Percentiles rank a stretch among this genome's conserved stretches.
These are phyloP conservation scores for Aphelinus atriplicis DNA, from an alignment of 1,140 invertebrate genomes.

Conservation along the genomic window DNA sequence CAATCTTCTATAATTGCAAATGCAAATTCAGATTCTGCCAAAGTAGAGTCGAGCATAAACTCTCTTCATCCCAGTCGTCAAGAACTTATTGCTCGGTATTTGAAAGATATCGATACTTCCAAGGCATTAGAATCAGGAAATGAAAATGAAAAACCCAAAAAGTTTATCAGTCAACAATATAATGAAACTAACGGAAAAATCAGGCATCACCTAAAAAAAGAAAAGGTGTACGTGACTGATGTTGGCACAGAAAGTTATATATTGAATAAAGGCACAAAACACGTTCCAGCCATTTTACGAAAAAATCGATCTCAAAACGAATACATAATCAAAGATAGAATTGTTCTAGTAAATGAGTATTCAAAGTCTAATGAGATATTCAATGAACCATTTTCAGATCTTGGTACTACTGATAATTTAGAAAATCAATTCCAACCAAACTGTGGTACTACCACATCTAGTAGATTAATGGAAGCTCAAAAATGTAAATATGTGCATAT, in stretches of 20 bases:
- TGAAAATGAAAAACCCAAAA: not conserved
- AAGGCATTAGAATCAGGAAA: not conserved
- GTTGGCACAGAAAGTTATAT: slow-evolving; percentile 5
- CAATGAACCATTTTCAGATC: slow-evolving; percentile 13
- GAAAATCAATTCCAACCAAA: slow-evolving; percentile 28
- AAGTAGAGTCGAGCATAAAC: slow-evolving; percentile 18
- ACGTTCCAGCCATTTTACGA: slow-evolving; percentile 36
- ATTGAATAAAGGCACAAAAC: slow-evolving; percentile 26
- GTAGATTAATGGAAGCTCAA: slow-evolving; percentile 33
- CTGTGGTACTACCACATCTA: slow-evolving; percentile 2
- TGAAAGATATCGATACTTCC: slow-evolving; percentile 26
- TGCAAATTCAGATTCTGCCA: slow-evolving; percentile 13
- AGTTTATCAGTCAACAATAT: too few species aligned
- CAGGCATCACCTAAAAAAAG: not conserved
- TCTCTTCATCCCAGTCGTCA: slow-evolving; percentile 30
- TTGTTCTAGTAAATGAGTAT: slow-evolving; percentile 5
- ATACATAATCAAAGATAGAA: slow-evolving; percentile 26
- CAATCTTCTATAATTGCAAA: slow-evolving; percentile 25
- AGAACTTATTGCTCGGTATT: slow-evolving; percentile 37
- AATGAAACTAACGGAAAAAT: not conserved
- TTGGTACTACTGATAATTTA: slow-evolving; percentile 2
- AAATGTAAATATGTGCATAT: slow-evolving; percentile 38
- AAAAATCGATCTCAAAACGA: slow-evolving; percentile 31
- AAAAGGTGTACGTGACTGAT: slow-evolving; percentile 1
- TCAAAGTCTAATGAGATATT: not conserved